Base-by-base conservation (phyloP, 2,797 vertebrate genomes). In the Ambastaia sidthimunki region DNA sequence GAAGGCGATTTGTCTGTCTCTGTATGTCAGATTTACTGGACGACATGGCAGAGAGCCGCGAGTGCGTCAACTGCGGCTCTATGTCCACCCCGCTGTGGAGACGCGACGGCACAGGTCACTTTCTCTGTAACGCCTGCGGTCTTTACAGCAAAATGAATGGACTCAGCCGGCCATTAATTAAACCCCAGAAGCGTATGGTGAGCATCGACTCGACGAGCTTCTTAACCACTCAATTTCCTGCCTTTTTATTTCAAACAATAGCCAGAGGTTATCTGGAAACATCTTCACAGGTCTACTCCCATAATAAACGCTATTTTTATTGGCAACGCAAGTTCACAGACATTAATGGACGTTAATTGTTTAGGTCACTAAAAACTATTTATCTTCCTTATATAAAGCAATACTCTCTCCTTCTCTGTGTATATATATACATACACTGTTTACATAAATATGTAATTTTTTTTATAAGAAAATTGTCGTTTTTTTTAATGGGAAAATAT, bases 131-230 rank as follows among this genome's bases (percentile, higher is more conserved):
- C 87, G 98, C 98, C 86, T 99, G 98, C 86, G 98, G 98, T 86
- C 95, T 99, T 62, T 99, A 99, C 92, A 98, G 96, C 94, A 99
- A 98, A 92, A 98, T 98, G 97, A 99, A 99, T 86, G 97, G 98
- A 21, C 96, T 99, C 80, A 99, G 97, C 90, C 93, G 98, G 84
- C 98, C 98, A 82, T 95, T 99, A 89, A 99, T 99, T 93, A 99
- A 99, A 90, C 96, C 96, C 2, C 96, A 96, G 91, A 99, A 99
- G 89, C 94, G 98, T 89, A 98, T 98, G 96, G 98, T 98, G 87
- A 98, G 95, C 74, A 80, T 48, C 18, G 57, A 18, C 66, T 88
- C 74, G 78, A 66, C 62, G 67, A 82, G 70, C 50, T 86, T 87
- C 85, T 87, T 86, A 76, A 75, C 18, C 82, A 80, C 88, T 86